Conservation (phyloP, 2,113 vertebrate species). For the Phalacrocorax carbo region DNA sequence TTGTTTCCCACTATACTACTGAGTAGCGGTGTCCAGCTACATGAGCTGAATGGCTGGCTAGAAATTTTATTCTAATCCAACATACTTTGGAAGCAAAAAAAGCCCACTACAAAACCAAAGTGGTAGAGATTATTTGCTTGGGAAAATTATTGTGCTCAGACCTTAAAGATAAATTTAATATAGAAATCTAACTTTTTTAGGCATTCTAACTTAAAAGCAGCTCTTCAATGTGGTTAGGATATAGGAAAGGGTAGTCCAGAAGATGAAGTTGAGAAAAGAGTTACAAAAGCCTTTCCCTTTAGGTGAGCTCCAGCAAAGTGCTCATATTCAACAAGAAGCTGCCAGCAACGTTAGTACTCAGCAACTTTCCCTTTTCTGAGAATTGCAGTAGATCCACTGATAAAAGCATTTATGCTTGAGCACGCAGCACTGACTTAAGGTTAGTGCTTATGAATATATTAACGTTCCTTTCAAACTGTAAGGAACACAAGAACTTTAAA, state of each 20-base stretch:
- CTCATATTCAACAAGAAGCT: neutral
- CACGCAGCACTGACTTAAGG: constrained; percentile 38
- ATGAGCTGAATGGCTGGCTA: neutral
- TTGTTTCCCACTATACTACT: neutral
- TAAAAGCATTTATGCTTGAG: constrained; percentile 56
- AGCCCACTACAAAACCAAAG: neutral
- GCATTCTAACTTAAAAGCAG: neutral
- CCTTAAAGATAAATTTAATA: neutral
- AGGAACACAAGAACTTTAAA: neutral
- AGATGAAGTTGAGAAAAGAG: neutral
- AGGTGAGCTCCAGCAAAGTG: neutral
- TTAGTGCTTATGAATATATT: constrained; percentile 61
- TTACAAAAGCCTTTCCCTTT: neutral
- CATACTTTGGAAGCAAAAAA: neutral
- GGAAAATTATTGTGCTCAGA: neutral
- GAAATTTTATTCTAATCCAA: neutral
- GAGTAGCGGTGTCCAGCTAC: neutral
- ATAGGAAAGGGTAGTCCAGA: neutral
- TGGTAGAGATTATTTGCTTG: neutral
- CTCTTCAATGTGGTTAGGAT: neutral
- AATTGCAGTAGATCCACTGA: constrained; percentile 60
- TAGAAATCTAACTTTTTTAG: neutral
- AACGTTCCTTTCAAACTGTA: neutral
- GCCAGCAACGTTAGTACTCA: neutral
- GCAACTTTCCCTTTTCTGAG: constrained; percentile 29